Evolutionary conservation across 1,140 invertebrate species (phyloP), one percentile per base, ranked within the genome.

Genomic region (Lepidostoma basale): DNA sequence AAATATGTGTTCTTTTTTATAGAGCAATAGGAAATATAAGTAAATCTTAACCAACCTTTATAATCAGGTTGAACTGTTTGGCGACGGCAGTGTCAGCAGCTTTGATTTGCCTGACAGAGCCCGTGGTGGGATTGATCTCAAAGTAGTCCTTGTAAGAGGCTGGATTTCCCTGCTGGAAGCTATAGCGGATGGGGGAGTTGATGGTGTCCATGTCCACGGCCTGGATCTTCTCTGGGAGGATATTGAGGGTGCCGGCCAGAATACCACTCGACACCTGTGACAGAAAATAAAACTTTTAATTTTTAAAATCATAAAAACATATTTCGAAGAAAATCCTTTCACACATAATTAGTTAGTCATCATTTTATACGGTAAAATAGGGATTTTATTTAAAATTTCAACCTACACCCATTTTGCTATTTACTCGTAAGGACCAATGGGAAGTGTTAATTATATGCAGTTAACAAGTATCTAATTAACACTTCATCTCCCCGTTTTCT

Each of bases 161-260:
- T 0, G 92, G 93, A 72, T 84, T 88, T 5, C 93, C 94, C 70
- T 88, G 91, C 3, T 92, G 84, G 75, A 96, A 94, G 22, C 87
- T 90, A 77, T 95, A 96, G 47, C 85, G 84, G 54, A 95, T 93
- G 0, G 87, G 87, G 0, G 91, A 87, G 75, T 93, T 91, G 8
- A 95, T 86, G 0, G 93, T 93, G 75, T 96, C 93, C 87, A 93
- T 90, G 77, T 95, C 93, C 0, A 93, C 87, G 0, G 93, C 94
- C 79, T 93, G 90, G 58, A 96, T 94, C 74, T 92, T 91, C 75
- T 95, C 93, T 0, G 94, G 94, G n/a, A 87, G 83, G 20, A 96
- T 89, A 60, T 89, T 89, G 1, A 96, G 82, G 30, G 94, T 88
- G 0, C 93, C 93, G 20, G 92, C 88, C 70, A 94, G 77, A 2